phyloP scores from a whole-genome alignment of 2,113 vertebrate species.

The Dromiciops gliroides region DNA sequence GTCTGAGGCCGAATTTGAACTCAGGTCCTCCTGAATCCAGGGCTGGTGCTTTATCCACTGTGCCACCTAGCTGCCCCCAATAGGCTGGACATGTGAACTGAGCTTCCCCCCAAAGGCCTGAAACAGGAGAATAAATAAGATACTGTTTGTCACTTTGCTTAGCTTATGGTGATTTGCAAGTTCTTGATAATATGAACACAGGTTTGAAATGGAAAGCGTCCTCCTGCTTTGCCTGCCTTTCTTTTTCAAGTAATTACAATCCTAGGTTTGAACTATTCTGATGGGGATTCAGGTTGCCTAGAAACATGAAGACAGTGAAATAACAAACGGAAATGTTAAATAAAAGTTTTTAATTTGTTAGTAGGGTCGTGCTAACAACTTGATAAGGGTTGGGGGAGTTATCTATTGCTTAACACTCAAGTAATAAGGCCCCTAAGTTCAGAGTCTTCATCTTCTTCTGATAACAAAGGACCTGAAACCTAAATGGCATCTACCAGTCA shows the following conservation, averaged over 20 bases:
- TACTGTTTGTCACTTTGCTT: background rate
- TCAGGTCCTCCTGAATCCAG: too few species aligned
- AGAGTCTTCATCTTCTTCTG: conserved; percentile 6
- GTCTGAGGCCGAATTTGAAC: too few species aligned
- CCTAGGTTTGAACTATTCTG: background rate
- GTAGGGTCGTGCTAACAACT: background rate
- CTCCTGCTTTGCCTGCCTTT: background rate
- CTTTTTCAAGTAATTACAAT: background rate
- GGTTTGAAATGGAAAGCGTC: background rate
- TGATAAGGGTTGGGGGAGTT: background rate
- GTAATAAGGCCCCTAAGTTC: background rate
- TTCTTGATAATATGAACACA: background rate
- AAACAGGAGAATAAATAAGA: background rate
- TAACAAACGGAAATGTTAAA: background rate
- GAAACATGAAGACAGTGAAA: background rate
- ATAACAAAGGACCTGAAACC: background rate
- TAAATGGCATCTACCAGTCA: background rate
- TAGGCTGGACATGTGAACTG: background rate
- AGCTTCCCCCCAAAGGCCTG: background rate
- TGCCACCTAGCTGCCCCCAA: too few species aligned
- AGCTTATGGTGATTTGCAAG: background rate
- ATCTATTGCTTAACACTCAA: background rate
- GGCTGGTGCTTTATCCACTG: too few species aligned
- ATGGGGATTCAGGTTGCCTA: background rate
- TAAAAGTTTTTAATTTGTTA: background rate